Evolutionary conservation across 2,888 invertebrate genomes (phyloP), one percentile per base, ranked within the genome.

Genomic region (Monoplex corrugatus): DNA sequence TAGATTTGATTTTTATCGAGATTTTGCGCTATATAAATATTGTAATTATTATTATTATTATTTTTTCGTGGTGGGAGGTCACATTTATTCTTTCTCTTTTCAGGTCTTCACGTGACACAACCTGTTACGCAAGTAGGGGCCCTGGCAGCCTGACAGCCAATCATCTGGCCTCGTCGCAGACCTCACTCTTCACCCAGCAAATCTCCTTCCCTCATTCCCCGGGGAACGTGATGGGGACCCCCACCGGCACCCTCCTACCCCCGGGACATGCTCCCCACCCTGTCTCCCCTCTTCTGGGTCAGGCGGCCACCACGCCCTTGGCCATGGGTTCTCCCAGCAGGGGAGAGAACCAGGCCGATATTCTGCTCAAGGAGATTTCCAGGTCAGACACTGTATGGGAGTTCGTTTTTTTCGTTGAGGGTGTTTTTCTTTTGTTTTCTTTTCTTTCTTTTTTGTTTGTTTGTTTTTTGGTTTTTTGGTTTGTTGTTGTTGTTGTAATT

Each of bases 281-380:
- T 89, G 91, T 57, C 88, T 92, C 45, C 86, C 92, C 68, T 91
- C 92, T 88, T 91, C 93, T 40, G 13, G 16, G 35, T 8, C 75
- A 75, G 16, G n/a, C 35, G 75, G 72, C 68, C 88, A 63, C 89
- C 92, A 44, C 80, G 86, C 72, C 92, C 93, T 40, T 38, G 16
- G 35, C 16, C 75, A 75, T 32, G n/a, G 75, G 75, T 57, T 78
- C 88, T 57, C 89, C 92, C 57, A 85, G 86, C 72, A 75, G 87
- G 90, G 63, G 90, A 91, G 95, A 95, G 91, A 94, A 95, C 40
- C 94, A 95, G 44, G 98, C 98, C 95, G 98, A 98, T 93, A 97
- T 97, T 6, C 97, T 99, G 86, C 97, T 99, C 95, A 98, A 98
- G 93, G 99, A 99, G 97, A 98, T 99, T 95, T 98, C 98, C 95